Evolutionary conservation across 2,797 vertebrate species (phyloP).

Genomic region (Galago senegalensis): DNA sequence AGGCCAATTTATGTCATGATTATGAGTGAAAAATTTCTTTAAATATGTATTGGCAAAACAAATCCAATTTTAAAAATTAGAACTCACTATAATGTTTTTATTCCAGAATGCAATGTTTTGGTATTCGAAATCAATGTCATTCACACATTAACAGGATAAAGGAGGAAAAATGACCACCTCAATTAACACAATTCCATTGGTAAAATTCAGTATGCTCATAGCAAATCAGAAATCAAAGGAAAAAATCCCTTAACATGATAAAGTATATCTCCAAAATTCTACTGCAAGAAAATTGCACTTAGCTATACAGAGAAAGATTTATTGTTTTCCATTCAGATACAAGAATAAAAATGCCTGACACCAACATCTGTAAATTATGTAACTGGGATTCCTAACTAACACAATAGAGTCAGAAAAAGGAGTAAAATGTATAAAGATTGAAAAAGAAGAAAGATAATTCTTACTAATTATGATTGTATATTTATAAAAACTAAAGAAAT

Average conservation of each 20-base stretch:
- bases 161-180: not conserved
- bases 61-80: constrained; percentile 17
- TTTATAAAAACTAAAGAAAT: not conserved
- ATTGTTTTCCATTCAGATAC: not conserved
- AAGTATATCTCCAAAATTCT: not conserved
- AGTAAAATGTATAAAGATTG: not conserved
- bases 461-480: not conserved
- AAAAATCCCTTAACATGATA: not conserved
- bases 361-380: constrained; percentile 1
- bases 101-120: not conserved
- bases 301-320: not conserved
- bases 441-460: constrained; percentile 20
- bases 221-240: constrained; percentile 11
- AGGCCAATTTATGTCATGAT: constrained; percentile 32
- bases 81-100: not conserved
- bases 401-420: not conserved
- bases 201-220: not conserved
- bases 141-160: constrained; percentile 16
- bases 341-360: not conserved
- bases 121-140: not conserved
- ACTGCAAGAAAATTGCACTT: not conserved
- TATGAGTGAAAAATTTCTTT: constrained; percentile 9
- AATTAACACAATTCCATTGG: not conserved
- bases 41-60: constrained; percentile 51
- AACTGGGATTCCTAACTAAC: not conserved